Percentiles rank a stretch among this genome's conserved stretches.
Conservation (phyloP, 2,888 invertebrate genomes). For the Cistogaster globosa region DNA sequence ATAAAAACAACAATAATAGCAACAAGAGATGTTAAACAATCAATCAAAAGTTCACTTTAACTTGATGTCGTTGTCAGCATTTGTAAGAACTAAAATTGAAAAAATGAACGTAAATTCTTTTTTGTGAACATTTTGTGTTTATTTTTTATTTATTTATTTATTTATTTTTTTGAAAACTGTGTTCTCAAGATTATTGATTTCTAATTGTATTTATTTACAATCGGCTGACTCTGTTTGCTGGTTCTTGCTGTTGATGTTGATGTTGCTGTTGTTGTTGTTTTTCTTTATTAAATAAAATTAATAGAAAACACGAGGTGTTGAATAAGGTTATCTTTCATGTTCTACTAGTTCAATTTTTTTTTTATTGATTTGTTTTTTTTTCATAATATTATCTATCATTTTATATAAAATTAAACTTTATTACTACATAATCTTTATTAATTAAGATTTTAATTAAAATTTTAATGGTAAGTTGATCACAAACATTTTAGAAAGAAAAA, state of each 20-base stretch:
- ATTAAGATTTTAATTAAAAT: conserved; percentile 38
- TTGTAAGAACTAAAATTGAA: conserved; percentile 6
- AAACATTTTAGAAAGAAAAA: no score
- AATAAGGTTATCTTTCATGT: conserved; percentile 56
- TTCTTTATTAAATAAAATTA: conserved; percentile 27
- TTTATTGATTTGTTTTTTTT: background rate
- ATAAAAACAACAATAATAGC: background rate
- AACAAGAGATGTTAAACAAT: conserved; percentile 18
- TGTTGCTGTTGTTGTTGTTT: background rate
- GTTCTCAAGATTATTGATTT: conserved; percentile 9
- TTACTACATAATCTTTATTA: conserved; percentile 38
- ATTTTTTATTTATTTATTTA: no score
- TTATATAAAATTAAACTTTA: background rate
- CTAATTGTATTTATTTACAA: conserved; percentile 23
- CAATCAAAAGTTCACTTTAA: conserved; percentile 43
- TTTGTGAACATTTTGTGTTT: conserved; percentile 8
- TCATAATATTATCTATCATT: background rate
- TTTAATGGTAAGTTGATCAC: no score
- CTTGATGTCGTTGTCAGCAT: background rate
- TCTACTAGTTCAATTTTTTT: conserved; percentile 5
- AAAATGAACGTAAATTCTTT: background rate
- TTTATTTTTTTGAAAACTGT: conserved; percentile 1
- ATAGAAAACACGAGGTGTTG: conserved; percentile 11
- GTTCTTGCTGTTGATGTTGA: background rate
- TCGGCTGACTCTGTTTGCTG: background rate